A percentile compares a stretch with the other conserved stretches of the same genome.
phyloP scores from a whole-genome alignment of 2,113 vertebrate genomes.

The Gambusia affinis region DNA sequence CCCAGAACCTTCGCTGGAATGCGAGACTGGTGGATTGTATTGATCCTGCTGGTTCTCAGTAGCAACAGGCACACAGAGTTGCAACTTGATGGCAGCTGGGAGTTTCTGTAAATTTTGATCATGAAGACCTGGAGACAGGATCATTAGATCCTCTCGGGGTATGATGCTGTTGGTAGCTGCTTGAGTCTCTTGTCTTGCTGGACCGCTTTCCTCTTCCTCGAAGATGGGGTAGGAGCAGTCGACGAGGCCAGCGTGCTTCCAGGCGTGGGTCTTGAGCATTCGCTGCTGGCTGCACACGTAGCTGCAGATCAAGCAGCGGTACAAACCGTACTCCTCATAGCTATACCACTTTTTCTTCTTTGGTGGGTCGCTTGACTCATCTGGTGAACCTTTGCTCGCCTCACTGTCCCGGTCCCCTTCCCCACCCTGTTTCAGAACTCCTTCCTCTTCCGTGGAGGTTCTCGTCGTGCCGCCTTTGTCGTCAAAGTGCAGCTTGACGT shows the following conservation, averaged over 20 bases:
- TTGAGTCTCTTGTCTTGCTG: constrained; percentile 62
- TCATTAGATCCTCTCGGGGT: constrained; percentile 82
- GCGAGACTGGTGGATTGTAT: constrained; percentile 29
- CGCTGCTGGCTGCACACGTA: constrained; percentile 98
- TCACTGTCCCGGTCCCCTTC: not conserved
- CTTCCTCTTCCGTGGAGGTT: constrained; percentile 19
- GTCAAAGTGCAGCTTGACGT: constrained; percentile 85
- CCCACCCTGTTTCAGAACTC: not conserved
- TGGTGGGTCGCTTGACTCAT: constrained; percentile 43
- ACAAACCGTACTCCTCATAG: constrained; percentile 91
- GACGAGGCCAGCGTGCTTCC: constrained; percentile 96
- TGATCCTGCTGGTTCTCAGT: constrained; percentile 42
- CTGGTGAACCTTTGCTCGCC: constrained; percentile 25
- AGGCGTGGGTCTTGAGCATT: constrained; percentile 96
- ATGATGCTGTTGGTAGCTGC: not conserved
- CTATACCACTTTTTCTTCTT: constrained; percentile 91
- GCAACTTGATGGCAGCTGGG: constrained; percentile 81
- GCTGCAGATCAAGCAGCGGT: constrained; percentile 94
- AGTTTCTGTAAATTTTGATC: constrained; percentile 68
- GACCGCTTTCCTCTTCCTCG: constrained; percentile 85
- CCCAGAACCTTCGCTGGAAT: constrained; percentile 53
- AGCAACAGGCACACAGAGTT: constrained; percentile 82
- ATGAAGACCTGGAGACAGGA: constrained; percentile 78
- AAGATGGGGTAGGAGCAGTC: constrained; percentile 97
- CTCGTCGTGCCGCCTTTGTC: constrained; percentile 37